Evolutionary conservation across 2,113 vertebrate species (phyloP), one percentile per base, ranked within the genome.

Genomic region (Sakesphorus luctuosus): DNA sequence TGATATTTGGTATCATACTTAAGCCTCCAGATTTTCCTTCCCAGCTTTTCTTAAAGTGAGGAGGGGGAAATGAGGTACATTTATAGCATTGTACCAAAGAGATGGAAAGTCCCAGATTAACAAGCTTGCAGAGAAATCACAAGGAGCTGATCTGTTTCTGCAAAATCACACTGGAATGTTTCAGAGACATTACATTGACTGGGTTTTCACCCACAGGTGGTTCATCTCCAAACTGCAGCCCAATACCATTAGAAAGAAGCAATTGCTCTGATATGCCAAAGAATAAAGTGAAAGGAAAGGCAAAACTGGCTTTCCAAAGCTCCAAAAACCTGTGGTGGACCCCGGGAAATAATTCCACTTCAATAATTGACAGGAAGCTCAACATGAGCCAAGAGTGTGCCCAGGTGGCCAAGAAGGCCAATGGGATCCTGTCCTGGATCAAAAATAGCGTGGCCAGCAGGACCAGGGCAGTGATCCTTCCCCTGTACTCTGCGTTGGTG

Each of bases 221-320:
- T 10, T 91, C 40, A 9, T 31, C 38, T 18, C 33, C 65, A 61
- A 84, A 84, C 35, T 28, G 24, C 28, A 72, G 38, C 26, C 49
- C 71, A 62, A 16, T 7, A 40, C 2, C 26, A 15, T 35, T 8
- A 59, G 56, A 79, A 91, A 66, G 46, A 55, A 72, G 15, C 9
- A 35, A 36, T 28, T 17, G 28, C 18, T 46, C n/a, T 6, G 1
- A 44, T 11, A 29, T 1, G 38, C 23, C 26, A 13, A 33, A 62
- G 33, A 63, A 43, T n/a, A 44, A 63, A 81, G 21, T 2, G 23
- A 38, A 50, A 80, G 36, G 47, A 55, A 1, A 46, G 5, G 10
- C 19, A 71, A 46, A 0, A 2, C 47, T 49, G 21, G 16, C 40
- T 84, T 14, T 67, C 3, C 1, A 0, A 81, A 86, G n/a, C 24